phyloP scores from a whole-genome alignment of 2,888 invertebrate genomes.

The Tenthredo mesomela region DNA sequence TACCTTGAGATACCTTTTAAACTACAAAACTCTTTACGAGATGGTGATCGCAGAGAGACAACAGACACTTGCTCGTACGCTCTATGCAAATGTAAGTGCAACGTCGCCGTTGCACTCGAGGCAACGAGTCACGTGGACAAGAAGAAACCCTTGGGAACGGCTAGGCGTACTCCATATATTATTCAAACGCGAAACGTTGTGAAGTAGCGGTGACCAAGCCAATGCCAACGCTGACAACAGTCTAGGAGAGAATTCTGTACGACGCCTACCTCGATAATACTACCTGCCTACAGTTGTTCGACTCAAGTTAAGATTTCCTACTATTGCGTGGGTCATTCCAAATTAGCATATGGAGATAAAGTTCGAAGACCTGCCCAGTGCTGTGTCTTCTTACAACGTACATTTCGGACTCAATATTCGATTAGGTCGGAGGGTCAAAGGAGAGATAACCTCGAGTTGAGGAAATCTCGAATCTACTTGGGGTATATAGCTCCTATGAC shows the following conservation, averaged over 20 bases:
- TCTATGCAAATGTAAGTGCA: conserved; percentile 24
- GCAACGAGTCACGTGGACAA: conserved; percentile 50
- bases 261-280: conserved; percentile 23
- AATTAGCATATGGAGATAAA: conserved; percentile 46
- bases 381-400: background rate
- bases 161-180: conserved; percentile 50
- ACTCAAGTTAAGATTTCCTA: conserved; percentile 16
- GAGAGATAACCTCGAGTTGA: conserved; percentile 20
- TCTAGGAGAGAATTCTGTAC: background rate
- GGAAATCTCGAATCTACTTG: background rate
- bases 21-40: conserved; percentile 54
- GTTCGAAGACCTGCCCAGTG: conserved; percentile 4
- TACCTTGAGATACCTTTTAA: conserved; percentile 22
- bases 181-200: conserved; percentile 53
- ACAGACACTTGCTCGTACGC: conserved; percentile 33
- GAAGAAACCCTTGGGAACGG: conserved; percentile 29
- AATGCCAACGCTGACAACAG: conserved; percentile 11
- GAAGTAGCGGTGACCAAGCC: conserved; percentile 44
- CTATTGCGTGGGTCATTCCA: conserved; percentile 38
- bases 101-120: conserved; percentile 23
- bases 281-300: background rate
- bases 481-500: background rate
- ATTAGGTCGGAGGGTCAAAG: conserved; percentile 27
- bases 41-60: conserved; percentile 51
- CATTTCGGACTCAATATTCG: conserved; percentile 18